Conservation (phyloP, 2,888 invertebrate genomes). For the Ectemnius continuus region DNA sequence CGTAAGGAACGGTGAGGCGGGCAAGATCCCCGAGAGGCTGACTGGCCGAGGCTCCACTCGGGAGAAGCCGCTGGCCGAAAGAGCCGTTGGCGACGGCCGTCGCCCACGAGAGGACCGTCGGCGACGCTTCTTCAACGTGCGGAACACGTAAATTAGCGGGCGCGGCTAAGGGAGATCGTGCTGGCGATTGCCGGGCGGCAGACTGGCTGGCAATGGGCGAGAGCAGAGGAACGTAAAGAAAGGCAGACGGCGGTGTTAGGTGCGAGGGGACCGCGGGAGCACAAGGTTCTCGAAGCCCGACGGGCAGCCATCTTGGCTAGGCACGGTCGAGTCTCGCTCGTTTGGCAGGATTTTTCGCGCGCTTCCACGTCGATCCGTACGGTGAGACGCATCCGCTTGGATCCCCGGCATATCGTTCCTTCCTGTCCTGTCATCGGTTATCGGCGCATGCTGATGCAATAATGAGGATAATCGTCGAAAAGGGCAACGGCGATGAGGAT, state of each 20-base stretch:
- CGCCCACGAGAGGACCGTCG: slow-evolving; percentile 49
- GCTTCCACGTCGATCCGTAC: slow-evolving; percentile 11
- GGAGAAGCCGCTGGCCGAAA: slow-evolving; percentile 11
- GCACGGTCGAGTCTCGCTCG: slow-evolving; percentile 48
- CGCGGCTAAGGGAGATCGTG: neutral
- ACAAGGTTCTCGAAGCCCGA: slow-evolving; percentile 68
- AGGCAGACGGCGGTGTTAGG: slow-evolving; percentile 27
- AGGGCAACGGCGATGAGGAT: slow-evolving; percentile 14
- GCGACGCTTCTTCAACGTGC: slow-evolving; percentile 17
- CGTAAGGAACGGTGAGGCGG: neutral
- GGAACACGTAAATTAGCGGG: neutral
- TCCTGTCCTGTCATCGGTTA: neutral
- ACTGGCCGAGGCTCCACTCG: neutral
- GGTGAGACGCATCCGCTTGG: neutral
- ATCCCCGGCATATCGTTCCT: too few species aligned
- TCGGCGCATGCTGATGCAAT: neutral
- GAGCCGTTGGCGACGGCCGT: slow-evolving; percentile 51
- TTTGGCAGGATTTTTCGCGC: slow-evolving; percentile 48
- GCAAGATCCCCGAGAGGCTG: neutral
- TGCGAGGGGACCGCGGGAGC: slow-evolving; percentile 32
- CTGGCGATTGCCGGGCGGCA: too few species aligned
- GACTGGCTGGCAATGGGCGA: too few species aligned
- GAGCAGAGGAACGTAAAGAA: neutral
- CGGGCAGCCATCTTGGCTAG: slow-evolving; percentile 74
- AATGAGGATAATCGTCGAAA: slow-evolving; percentile 15